Evolutionary conservation across 2,797 vertebrate genomes (phyloP), one percentile per base, ranked within the genome.

Genomic region (Catostomus latipinnis): DNA sequence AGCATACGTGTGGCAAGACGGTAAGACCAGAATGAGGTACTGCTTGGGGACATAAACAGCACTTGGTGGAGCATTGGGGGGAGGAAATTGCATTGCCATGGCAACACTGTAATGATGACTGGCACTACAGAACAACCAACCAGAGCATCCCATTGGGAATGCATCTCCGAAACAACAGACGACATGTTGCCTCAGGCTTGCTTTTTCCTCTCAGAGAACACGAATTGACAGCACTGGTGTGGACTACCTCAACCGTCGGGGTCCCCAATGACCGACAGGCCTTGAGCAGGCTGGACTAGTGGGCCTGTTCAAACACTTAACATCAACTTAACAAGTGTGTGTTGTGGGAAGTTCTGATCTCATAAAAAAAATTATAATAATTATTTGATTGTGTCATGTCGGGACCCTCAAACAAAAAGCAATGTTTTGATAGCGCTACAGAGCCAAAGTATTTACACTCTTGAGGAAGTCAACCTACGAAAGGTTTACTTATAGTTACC

Each of bases 151-250:
- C 7, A 5, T 14, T 63, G 53, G 53, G 60, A 43, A 9, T 12
- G 49, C 43, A 56, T 43, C 79, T 62, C 46, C 80, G 63, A 53
- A 53, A 67, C 58, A 49, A 57, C 11, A 8, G 12, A 63, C n/a
- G 22, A 71, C 56, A 46, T 63, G 56, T 63, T 12, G 78, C 71
- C 81, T 79, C 34, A 22, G 67, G 81, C 62, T 76, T 65, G 71
- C 79, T 74, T 46, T 62, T 75, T 34, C 34, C 66, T 71, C 48
- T 54, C 56, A 74, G 18, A 34, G 53, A 54, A 81, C 71, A 76
- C 48, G 34, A 65, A 83, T 71, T 75, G 74, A 83, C 81, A 83
- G 78, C 52, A 58, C 66, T 73, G 80, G 66, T 34, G 74, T 66
- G 11, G 46, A 67, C 70, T 65, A 58, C 76, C 71, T 14, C 71